Base-by-base conservation (phyloP, 2,888 invertebrate genomes). In the Monopis laevigella region DNA sequence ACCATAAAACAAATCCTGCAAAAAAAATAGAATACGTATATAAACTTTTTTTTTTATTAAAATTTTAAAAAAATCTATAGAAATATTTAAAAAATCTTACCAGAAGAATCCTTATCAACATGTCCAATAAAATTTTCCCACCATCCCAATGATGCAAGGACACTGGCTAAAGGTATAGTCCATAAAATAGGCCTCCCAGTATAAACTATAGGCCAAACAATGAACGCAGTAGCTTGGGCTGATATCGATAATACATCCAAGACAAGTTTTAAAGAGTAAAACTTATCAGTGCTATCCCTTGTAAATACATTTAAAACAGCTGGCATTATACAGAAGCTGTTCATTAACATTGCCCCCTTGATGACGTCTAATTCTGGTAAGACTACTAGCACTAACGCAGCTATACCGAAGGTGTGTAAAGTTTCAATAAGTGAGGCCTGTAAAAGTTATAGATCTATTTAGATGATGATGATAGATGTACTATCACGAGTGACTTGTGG, bases 301-400 rank as follows among this genome's bases (percentile, higher is more conserved):
- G 72, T 62, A 24, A 64, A 65, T 58, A 84, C 81, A 85, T 89
- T 88, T 18, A 91, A 70, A 44, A 93, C 49, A n/a, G 87, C 86
- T 0, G 96, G 96, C 8, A 94, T 65, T 50, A 95, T 82, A 58
- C 92, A 93, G 48, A 94, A 83, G 14, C 91, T 92, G 64, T 91
- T 93, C 56, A 92, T 90, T 40, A 96, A 70, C 87, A 93, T 91
- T 1, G 90, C 87, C 1, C 89, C 93, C 59, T 91, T 89, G 7
- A 92, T 82, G 0, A 90, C 88, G 63, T 94, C 92, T 50, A 95
- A 60, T 49, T 89, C 84, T 0, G 96, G 95, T 26, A 96, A 71
- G 30, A 93, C 85, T 24, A 86, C 65, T 48, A 93, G 88, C 18
- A 90, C 83, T 16, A 96, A 81, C 24, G 93, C 63, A 0, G 89